Evolutionary conservation across 35 echinoderm and acorn worm genomes (phyloP).

Genomic region (Heliocidaris tuberculata): DNA sequence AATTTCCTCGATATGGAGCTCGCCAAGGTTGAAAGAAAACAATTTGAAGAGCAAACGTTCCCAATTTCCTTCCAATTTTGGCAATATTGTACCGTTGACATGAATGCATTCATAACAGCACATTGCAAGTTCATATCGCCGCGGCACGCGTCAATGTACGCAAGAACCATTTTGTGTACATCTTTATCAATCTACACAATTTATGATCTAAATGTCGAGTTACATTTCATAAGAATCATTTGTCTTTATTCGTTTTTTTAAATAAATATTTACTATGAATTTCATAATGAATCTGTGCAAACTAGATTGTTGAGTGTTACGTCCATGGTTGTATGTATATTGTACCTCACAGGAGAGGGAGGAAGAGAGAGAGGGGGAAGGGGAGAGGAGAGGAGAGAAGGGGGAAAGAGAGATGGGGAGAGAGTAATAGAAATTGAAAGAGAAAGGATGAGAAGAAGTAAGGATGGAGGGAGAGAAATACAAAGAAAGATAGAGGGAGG

Average conservation of each 20-base stretch:
- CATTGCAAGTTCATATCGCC: neutral
- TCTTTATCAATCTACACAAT: neutral
- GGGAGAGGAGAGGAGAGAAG: no score
- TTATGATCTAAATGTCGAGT: neutral
- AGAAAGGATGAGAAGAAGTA: no score
- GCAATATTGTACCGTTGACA: neutral
- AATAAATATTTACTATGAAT: neutral
- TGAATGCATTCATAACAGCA: neutral
- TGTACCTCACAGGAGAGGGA: neutral
- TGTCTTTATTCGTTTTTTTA: neutral
- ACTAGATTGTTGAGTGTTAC: neutral
- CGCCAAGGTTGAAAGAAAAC: slow-evolving; percentile 10
- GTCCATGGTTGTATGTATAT: no score
- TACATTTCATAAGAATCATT: neutral
- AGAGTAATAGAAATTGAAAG: no score
- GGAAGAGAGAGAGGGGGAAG: neutral
- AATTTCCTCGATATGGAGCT: neutral
- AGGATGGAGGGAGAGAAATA: no score
- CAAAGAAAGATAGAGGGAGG: no score
- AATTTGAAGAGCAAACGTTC: neutral
- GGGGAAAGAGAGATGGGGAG: no score
- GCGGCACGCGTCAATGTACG: neutral
- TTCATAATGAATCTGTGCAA: neutral
- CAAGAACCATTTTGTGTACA: neutral
- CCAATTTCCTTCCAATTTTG: slow-evolving; percentile 17